Percentiles rank a stretch among this genome's conserved stretches.
These are phyloP conservation scores for Heliconius hermathena DNA, from an alignment of 1,140 invertebrate species.

Conservation along the genomic window DNA sequence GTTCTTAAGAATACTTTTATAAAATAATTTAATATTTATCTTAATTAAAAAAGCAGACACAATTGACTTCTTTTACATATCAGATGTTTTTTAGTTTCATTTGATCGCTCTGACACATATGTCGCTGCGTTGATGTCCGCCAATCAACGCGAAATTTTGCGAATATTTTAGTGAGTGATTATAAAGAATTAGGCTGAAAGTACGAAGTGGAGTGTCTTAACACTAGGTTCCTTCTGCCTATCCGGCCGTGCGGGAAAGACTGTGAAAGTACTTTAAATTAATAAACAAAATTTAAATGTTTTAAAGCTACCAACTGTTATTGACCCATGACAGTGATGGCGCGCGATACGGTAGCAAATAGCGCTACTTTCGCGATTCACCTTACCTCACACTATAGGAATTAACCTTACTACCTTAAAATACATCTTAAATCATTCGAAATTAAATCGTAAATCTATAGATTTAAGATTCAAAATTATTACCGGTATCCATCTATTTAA, in stretches of 20 bases:
- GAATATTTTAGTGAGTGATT: no score
- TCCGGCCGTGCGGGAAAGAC: neutral
- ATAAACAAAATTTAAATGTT: neutral
- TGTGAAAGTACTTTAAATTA: no score
- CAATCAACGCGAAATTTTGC: no score
- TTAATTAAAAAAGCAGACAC: no score
- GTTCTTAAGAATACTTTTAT: no score
- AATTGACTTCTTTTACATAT: neutral
- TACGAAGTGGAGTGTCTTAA: no score
- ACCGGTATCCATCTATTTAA: constrained; percentile 37
- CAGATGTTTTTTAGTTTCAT: neutral
- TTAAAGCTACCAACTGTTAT: constrained; percentile 48
- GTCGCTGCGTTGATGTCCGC: no score
- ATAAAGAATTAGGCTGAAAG: no score
- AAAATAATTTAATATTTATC: no score
- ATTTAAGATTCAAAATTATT: constrained; percentile 39
- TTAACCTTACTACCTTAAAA: constrained; percentile 54
- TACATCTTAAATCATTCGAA: constrained; percentile 29
- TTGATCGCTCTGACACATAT: no score
- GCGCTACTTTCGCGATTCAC: constrained; percentile 77
- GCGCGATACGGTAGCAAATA: constrained; percentile 81
- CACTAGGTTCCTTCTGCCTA: no score
- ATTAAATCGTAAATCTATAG: constrained; percentile 40
- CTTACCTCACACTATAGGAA: constrained; percentile 72
- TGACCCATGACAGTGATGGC: constrained; percentile 65